Evolutionary conservation across 2,888 invertebrate species (phyloP), one percentile per base, ranked within the genome.

Genomic region (Argynnis bischoffii): DNA sequence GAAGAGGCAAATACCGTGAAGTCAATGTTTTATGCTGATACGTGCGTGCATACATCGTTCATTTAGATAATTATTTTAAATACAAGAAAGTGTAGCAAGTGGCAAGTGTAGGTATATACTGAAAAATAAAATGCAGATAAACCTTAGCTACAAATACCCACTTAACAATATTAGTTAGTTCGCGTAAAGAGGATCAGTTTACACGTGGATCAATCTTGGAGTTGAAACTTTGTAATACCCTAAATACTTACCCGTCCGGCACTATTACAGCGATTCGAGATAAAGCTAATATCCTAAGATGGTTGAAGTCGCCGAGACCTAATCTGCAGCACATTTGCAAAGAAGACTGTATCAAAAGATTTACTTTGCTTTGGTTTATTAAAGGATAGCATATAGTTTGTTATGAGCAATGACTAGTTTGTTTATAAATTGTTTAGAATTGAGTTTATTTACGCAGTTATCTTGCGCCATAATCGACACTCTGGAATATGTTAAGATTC

Each of bases 391-490:
- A 47, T 31, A 55, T 46, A 16, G 31, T 16, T 13, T 4, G 16
- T 55, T 47, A 51, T 35, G 31, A 35, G 15, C 31, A 21, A 47
- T 55, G 55, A 18, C 18, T 54, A 63, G 21, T 55, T 47, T 55
- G 48, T 64, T 64, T 55, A 55, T 41, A 64, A 48, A 55, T 64
- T 31, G n/a, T 47, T 41, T 26, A 16, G 59, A 26, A 47, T 54
- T 16, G 46, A n/a, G 63, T 64, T 55, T 64, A 64, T 64, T 64
- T 64, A 64, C 18, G 46, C 55, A 64, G 21, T 16, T 26, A 14
- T 54, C 46, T 64, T 63, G 47, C 61, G 51, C 61, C 51, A 51
- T 41, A 41, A 51, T 41, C 35, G 16, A 51, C 31, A 51, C 16
- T 51, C 51, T 50, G 31, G 18, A 61, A 35, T 50, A 61, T 31